phyloP scores from a whole-genome alignment of 2,888 invertebrate species.

The Rhagophthalmus giganteus region DNA sequence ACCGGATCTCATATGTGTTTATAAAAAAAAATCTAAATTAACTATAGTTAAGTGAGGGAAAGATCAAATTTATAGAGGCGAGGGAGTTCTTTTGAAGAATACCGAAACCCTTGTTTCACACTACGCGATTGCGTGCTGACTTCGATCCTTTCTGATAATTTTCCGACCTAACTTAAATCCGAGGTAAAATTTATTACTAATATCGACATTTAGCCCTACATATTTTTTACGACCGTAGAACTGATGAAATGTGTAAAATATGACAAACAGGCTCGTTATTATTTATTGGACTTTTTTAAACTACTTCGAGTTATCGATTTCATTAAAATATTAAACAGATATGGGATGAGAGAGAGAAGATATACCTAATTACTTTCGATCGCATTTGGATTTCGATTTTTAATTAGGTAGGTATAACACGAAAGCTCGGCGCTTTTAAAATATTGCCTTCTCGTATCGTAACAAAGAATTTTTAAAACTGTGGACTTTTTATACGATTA shows the following conservation, averaged over 20 bases:
- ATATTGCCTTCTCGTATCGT: no score
- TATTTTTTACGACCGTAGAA: constrained; percentile 12
- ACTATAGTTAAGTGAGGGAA: constrained; percentile 43
- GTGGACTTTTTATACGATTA: no score
- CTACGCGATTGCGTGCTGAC: constrained; percentile 38
- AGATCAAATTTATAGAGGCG: constrained; percentile 39
- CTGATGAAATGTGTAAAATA: constrained; percentile 7
- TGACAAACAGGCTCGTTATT: constrained; percentile 16
- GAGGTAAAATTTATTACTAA: constrained; percentile 22
- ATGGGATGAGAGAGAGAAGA: no score
- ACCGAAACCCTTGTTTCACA: constrained; percentile 40
- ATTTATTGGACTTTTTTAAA: neutral
- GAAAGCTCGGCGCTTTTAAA: no score
- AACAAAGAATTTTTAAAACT: neutral
- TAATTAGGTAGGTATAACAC: no score
- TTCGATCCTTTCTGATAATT: constrained; percentile 29
- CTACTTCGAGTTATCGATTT: no score
- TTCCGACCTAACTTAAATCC: constrained; percentile 13
- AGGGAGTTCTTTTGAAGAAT: constrained; percentile 39
- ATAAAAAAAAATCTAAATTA: constrained; percentile 45
- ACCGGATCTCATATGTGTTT: constrained; percentile 35
- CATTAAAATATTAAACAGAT: no score
- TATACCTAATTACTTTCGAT: no score
- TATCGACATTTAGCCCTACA: constrained; percentile 18
- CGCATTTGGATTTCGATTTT: no score